Evolutionary conservation across 2,888 invertebrate genomes (phyloP).

Genomic region (Himalopsyche kuldschensis): DNA sequence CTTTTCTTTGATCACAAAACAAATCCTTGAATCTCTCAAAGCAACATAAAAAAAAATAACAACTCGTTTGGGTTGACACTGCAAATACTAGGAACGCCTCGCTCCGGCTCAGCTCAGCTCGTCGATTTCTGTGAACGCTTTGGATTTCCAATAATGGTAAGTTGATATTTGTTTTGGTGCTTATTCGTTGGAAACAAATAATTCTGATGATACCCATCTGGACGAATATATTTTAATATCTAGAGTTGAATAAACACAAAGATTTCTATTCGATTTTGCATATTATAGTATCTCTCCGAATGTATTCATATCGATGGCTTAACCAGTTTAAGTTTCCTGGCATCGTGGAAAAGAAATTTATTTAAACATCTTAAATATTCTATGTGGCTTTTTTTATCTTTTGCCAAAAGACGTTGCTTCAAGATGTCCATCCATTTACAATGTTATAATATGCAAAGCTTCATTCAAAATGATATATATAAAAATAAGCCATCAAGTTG

Average conservation of each 20-base stretch:
- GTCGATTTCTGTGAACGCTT: not conserved
- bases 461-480: no score
- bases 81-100: not conserved
- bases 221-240: not conserved
- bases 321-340: not conserved
- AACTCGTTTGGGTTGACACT: not conserved
- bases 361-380: no score
- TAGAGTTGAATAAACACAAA: not conserved
- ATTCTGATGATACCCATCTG: not conserved
- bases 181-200: not conserved
- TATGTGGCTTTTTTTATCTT: no score
- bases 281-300: not conserved
- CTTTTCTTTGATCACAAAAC: not conserved
- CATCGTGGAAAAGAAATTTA: no score
- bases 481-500: no score
- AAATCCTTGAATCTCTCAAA: not conserved
- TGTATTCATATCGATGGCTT: not conserved
- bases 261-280: not conserved
- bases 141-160: slow-evolving; percentile 8
- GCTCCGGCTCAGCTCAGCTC: not conserved
- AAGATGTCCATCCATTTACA: no score
- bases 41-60: not conserved
- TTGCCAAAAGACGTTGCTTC: no score
- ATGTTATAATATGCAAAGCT: no score
- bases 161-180: not conserved